Evolutionary conservation across 2,888 invertebrate species (phyloP).

Genomic region (Agonopterix arenella): DNA sequence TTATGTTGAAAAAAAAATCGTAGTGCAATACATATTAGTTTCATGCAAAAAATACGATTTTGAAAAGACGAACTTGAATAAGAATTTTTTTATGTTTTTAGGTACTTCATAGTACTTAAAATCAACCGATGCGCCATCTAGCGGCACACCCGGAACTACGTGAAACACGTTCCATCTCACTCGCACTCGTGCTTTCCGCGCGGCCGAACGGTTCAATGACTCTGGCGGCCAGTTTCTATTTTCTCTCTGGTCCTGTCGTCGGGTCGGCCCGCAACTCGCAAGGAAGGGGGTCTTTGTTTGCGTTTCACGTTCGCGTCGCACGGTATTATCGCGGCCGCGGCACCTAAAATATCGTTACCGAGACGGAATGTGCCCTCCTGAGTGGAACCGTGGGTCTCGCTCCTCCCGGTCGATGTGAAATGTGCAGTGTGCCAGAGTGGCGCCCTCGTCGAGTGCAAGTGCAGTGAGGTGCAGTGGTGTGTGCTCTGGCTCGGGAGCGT

Average conservation of each 20-base stretch:
- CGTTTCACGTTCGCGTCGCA: conserved; percentile 72
- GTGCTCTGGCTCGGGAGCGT: conserved; percentile 61
- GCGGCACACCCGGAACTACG: conserved; percentile 11
- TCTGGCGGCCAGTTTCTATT: conserved; percentile 74
- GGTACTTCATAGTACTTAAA: conserved; percentile 40
- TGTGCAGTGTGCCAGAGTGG: conserved; percentile 69
- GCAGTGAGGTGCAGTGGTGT: conserved; percentile 73
- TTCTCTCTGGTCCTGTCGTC: conserved; percentile 75
- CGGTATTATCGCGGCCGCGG: conserved; percentile 58
- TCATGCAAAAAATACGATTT: neutral
- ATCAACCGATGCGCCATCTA: conserved; percentile 41
- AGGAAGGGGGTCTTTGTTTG: conserved; percentile 74
- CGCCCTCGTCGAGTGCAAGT: conserved; percentile 69
- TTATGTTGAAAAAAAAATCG: no score
- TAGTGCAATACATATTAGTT: no score
- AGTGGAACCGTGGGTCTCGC: conserved; percentile 71
- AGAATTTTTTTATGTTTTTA: conserved; percentile 11
- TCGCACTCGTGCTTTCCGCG: conserved; percentile 52
- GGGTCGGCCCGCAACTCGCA: conserved; percentile 45
- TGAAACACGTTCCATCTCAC: conserved; percentile 40
- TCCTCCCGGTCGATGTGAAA: conserved; percentile 69
- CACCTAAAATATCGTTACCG: conserved; percentile 55
- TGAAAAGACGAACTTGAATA: neutral
- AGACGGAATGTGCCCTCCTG: conserved; percentile 73
- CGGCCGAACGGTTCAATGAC: conserved; percentile 74